A percentile compares a stretch with the other conserved stretches of the same genome.
Conservation (phyloP, 2,113 vertebrate species). For the Chaetorhynchus papuensis region DNA sequence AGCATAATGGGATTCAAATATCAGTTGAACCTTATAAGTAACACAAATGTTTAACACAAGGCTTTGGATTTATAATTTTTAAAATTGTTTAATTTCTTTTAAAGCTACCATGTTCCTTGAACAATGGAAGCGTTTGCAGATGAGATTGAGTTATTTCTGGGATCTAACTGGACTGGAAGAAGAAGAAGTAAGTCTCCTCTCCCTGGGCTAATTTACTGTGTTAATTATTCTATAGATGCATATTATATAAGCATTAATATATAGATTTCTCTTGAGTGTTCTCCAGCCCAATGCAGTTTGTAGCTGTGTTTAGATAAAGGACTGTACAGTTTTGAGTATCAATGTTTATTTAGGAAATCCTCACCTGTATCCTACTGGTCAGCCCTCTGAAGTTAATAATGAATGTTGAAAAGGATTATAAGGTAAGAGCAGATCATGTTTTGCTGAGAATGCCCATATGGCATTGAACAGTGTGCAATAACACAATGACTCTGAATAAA, state of each 20-base stretch:
- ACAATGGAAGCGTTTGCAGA: conserved; percentile 94
- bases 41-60: background rate
- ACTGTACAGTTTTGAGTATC: background rate
- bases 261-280: background rate
- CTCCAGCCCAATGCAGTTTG: background rate
- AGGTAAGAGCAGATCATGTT: background rate
- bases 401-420: background rate
- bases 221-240: background rate
- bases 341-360: background rate
- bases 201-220: background rate
- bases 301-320: background rate
- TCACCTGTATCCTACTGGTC: background rate
- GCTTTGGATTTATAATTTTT: background rate
- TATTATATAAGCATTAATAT: background rate
- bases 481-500: background rate
- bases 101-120: conserved; percentile 94
- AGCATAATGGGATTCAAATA: background rate
- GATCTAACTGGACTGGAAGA: conserved; percentile 93
- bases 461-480: background rate
- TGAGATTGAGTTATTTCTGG: conserved; percentile 91
- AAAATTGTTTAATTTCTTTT: background rate
- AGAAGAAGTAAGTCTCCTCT: conserved; percentile 83
- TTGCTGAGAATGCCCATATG: background rate
- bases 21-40: background rate
- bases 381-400: background rate